These are phyloP conservation scores for Cyanocitta stelleri DNA, from an alignment of 2,113 vertebrate species.

Conservation along the genomic window DNA sequence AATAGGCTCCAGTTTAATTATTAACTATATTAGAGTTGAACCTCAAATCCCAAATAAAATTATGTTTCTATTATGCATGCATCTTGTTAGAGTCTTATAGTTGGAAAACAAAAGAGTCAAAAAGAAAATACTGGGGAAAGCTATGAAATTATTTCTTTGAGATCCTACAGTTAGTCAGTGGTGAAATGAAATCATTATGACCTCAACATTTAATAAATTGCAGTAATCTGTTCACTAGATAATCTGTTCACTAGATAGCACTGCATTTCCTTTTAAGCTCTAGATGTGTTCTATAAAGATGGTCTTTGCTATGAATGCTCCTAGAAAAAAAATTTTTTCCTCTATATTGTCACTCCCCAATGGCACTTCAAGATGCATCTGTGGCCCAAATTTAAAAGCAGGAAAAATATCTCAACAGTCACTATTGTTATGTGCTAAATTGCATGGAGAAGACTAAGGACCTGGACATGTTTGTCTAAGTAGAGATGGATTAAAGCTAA, in stretches of 20 bases:
- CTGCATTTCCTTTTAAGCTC: not conserved
- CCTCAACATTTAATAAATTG: not conserved
- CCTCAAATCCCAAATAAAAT: not conserved
- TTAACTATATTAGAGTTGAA: not conserved
- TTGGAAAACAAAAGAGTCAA: not conserved
- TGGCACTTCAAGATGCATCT: not conserved
- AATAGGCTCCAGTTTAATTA: not conserved
- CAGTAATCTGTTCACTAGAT: not conserved
- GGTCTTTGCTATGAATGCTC: not conserved
- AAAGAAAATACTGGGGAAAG: not conserved
- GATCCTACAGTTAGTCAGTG: not conserved
- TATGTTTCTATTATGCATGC: not conserved
- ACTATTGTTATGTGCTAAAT: not conserved
- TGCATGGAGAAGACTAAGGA: not conserved
- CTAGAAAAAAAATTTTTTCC: not conserved
- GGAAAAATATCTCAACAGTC: not conserved
- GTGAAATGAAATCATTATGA: not conserved
- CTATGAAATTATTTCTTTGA: not conserved
- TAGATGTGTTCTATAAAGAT: not conserved
- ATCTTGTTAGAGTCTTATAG: not conserved
- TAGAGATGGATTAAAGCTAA: not conserved
- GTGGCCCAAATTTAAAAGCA: not conserved
- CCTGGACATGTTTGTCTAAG: not conserved
- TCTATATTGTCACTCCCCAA: not conserved
- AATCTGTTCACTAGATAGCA: not conserved